Evolutionary conservation across 1,140 invertebrate species (phyloP), one percentile per base, ranked within the genome.

Genomic region (Lepidurus arcticus): DNA sequence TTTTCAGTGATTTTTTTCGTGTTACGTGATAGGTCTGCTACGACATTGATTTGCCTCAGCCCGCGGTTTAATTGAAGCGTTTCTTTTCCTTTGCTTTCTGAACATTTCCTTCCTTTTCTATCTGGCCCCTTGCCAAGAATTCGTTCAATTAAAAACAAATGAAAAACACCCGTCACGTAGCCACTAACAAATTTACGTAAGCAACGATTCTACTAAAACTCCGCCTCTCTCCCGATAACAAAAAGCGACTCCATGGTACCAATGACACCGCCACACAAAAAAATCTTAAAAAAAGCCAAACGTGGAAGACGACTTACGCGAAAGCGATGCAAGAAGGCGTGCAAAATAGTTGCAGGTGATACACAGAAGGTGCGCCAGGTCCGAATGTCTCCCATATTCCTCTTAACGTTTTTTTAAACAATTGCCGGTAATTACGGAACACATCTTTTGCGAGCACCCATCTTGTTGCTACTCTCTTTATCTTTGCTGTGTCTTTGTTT

Each of bases 261-360:
- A 65, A 65, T 1, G 13, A 65, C 53, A 65, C 9, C 13, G 45
- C 45, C 45, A 47, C 16, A 4, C 1, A 47, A 47, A 65, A 65
- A 65, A 65, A 9, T 9, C 16, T n/a, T n/a, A 9, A 13, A 16
- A 16, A 65, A 65, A 65, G 53, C 53, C 13, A 65, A 65, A 65
- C 53, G 53, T 65, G 53, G 53, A 65, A 65, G 53, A 65, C 53
- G 13, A 65, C 53, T 65, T 65, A 65, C 53, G 53, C 53, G 53
- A 65, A 65, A 65, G 53, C 53, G 53, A 65, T 65, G 53, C 53
- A 65, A 65, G 53, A 65, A 65, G 53, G 53, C 53, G 53, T 65
- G 53, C 53, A 65, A 65, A 65, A 65, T 65, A 65, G 13, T 65
- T 65, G 53, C 53, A 21, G 53, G 53, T 65, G 53, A n/a, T 65